Conservation (phyloP, 2,888 invertebrate genomes). For the Venusia cambrica region DNA sequence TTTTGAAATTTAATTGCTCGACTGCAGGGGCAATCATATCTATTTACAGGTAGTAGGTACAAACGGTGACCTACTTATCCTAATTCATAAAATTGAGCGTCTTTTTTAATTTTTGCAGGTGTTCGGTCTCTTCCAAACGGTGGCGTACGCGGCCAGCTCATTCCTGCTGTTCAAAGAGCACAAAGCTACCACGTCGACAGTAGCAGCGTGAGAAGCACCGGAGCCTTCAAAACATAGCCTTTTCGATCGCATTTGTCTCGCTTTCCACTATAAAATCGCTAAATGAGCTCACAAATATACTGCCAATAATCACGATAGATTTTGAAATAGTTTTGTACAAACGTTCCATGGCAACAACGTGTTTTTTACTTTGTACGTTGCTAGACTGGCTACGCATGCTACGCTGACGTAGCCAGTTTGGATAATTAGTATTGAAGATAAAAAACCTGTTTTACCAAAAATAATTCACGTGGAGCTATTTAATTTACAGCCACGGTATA, state of each 20-base stretch:
- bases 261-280: constrained; percentile 36
- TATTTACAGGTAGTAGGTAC: too few relatives aligned
- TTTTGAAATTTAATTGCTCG: too few relatives aligned
- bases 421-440: constrained; percentile 10
- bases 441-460: constrained; percentile 10
- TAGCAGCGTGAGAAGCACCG: constrained; percentile 40
- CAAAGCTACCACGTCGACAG: constrained; percentile 57
- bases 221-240: constrained; percentile 36
- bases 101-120: constrained; percentile 81
- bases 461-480: too few relatives aligned
- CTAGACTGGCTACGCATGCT: background rate
- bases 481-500: too few relatives aligned
- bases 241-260: constrained; percentile 39
- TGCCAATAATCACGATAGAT: constrained; percentile 31
- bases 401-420: constrained; percentile 3
- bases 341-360: constrained; percentile 5
- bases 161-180: constrained; percentile 89
- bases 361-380: constrained; percentile 3
- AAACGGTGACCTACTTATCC: too few relatives aligned
- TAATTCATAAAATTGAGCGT: too few relatives aligned
- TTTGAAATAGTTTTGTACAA: constrained; percentile 20
- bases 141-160: constrained; percentile 88
- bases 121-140: constrained; percentile 90
- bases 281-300: constrained; percentile 24
- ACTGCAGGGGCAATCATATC: too few relatives aligned